Base-by-base conservation (phyloP, 2,113 vertebrate genomes). In the Microtus oregoni region DNA sequence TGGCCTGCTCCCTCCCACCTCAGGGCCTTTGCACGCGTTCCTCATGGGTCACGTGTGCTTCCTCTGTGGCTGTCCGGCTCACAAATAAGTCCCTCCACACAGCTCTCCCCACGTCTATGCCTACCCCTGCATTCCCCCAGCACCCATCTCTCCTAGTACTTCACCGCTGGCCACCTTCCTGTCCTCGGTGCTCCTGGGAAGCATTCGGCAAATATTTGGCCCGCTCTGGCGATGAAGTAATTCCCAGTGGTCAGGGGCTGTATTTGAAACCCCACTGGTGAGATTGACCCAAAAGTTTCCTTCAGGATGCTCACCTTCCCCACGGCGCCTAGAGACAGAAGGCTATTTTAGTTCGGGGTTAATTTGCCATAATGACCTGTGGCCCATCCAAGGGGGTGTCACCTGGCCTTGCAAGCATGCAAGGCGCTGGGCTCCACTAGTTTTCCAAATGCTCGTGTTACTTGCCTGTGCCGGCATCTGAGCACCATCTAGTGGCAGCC, bases 401-500 rank as follows among this genome's bases (percentile, higher is more conserved):
- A 44, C 79, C 35, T 35, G 85, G 50, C 50, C 35, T 17, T 32
- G 47, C 77, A 52, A 79, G 77, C 78, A 24, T 38, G n/a, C 17
- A 2, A 38, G 30, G 20, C 26, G 28, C 86, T 73, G 9, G 32
- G 32, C 32, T 32, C 26, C 19, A 55, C 41, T 35, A 7, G 19
- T 73, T 79, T 67, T 22, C 38, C 26, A 26, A 26, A 52, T 19
- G 26, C 63, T 44, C 26, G 15, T 7, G 17, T 70, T 70, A 50
- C 63, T 32, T 52, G 76, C 30, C 24, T 63, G 22, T 5, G 65
- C 47, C 81, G 90, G 95, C 86, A 28, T 83, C 78, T 4, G 93
- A 91, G 95, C 91, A 0, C 96, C 97, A 96, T 87, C 97, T 96
- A 55, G 89, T 68, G 97, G 94, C 68, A 3, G 1, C 0, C 10